Percentiles rank a stretch among this genome's conserved stretches.
Evolutionary conservation across 2,888 invertebrate species (phyloP).

Genomic region (Elmis aenea): DNA sequence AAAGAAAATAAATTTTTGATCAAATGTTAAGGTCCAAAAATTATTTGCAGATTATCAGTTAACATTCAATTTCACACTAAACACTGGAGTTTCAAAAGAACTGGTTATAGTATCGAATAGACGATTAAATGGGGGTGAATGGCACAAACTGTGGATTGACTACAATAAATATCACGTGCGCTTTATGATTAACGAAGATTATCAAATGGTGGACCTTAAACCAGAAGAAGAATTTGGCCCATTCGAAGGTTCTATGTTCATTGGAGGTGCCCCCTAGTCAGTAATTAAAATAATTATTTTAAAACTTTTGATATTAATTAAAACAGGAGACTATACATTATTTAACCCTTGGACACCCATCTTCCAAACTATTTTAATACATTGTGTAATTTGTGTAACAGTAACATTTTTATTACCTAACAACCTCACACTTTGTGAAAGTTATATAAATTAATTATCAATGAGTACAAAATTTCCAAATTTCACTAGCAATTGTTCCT

Average conservation of each 20-base stretch:
- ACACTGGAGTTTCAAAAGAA: constrained; percentile 76
- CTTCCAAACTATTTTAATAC: too few species aligned
- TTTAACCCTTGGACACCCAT: too few species aligned
- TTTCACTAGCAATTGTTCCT: too few species aligned
- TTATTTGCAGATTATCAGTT: constrained; percentile 66
- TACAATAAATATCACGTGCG: constrained; percentile 90
- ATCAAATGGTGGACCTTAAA: constrained; percentile 78
- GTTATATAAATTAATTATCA: too few species aligned
- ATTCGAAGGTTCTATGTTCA: constrained; percentile 90
- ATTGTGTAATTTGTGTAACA: too few species aligned
- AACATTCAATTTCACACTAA: constrained; percentile 85
- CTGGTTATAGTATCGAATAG: constrained; percentile 77
- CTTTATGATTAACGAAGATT: constrained; percentile 88
- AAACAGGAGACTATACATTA: too few species aligned
- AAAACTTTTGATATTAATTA: constrained; percentile 1
- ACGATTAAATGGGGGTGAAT: constrained; percentile 85
- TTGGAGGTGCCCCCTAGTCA: constrained; percentile 89
- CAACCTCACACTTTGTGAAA: too few species aligned
- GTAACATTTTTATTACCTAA: too few species aligned
- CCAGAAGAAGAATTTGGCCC: constrained; percentile 87
- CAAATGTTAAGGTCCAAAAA: background rate
- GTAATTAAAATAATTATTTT: constrained; percentile 39
- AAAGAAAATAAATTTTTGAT: background rate
- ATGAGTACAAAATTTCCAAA: too few species aligned
- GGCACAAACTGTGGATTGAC: constrained; percentile 96